These are phyloP conservation scores for Erebia ligea DNA, from an alignment of 2,888 invertebrate genomes.

Conservation along the genomic window DNA sequence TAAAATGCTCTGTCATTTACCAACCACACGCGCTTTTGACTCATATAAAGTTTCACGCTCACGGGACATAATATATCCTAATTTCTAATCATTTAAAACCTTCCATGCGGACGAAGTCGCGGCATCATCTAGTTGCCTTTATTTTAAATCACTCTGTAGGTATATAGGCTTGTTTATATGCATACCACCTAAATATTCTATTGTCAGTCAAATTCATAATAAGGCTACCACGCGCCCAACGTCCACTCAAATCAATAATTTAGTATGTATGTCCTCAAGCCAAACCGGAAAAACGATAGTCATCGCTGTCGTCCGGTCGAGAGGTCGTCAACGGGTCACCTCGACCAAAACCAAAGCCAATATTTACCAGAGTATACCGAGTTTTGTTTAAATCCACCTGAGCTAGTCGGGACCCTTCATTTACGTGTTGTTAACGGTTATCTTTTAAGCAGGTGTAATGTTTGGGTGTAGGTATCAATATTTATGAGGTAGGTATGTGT, in stretches of 20 bases:
- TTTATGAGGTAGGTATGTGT: constrained; percentile 32
- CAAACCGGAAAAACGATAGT: constrained; percentile 48
- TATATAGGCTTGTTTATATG: constrained; percentile 23
- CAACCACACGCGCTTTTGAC: too few species aligned
- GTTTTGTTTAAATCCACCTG: constrained; percentile 42
- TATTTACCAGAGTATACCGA: constrained; percentile 44
- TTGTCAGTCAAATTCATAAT: constrained; percentile 28
- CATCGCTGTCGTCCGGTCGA: constrained; percentile 48
- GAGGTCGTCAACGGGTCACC: constrained; percentile 53
- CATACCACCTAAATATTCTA: constrained; percentile 20
- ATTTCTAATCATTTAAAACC: too few species aligned
- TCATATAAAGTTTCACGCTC: too few species aligned
- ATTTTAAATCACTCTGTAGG: not conserved
- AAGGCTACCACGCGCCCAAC: constrained; percentile 28
- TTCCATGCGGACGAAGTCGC: too few species aligned
- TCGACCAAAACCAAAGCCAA: constrained; percentile 44
- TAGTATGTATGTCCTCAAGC: constrained; percentile 38
- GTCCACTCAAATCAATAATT: constrained; percentile 42
- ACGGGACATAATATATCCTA: too few species aligned
- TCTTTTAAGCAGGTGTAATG: constrained; percentile 48
- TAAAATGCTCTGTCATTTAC: too few species aligned
- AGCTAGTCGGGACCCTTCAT: constrained; percentile 32
- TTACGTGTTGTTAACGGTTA: constrained; percentile 49
- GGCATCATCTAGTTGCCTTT: too few species aligned
- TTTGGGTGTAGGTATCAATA: constrained; percentile 43